A percentile compares a stretch with the other conserved stretches of the same genome.
These are phyloP conservation scores for Charanyca ferruginea DNA, from an alignment of 2,888 invertebrate species.

Conservation along the genomic window DNA sequence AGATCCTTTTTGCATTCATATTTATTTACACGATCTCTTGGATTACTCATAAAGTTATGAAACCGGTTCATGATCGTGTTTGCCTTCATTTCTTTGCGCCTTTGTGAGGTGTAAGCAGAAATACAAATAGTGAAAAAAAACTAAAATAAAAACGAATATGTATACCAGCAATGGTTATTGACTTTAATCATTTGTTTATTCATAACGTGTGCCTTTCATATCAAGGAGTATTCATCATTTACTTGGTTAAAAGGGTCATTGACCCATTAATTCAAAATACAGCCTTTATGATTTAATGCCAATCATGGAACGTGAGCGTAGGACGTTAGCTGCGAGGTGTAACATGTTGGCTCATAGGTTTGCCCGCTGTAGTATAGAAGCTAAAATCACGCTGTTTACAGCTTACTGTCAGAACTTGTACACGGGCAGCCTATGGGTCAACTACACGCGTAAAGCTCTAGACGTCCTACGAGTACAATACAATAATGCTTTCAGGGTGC, in stretches of 20 bases:
- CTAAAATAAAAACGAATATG: not conserved
- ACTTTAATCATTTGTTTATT: not conserved
- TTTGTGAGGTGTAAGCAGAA: slow-evolving; percentile 10
- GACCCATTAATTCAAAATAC: not conserved
- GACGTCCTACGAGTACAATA: too few species aligned
- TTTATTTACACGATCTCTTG: slow-evolving; percentile 30
- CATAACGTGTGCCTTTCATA: not conserved
- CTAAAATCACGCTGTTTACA: too few species aligned
- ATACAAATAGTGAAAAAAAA: not conserved
- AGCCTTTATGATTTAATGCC: too few species aligned
- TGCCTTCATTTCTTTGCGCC: slow-evolving; percentile 15
- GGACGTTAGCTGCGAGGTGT: too few species aligned
- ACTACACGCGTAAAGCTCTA: too few species aligned
- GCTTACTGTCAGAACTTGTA: too few species aligned
- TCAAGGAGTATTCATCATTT: not conserved
- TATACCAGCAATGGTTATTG: not conserved
- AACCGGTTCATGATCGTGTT: slow-evolving; percentile 46
- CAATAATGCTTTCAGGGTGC: too few species aligned
- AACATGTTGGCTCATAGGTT: too few species aligned
- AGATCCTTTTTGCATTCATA: slow-evolving; percentile 47
- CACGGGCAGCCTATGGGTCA: too few species aligned
- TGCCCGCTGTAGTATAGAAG: too few species aligned
- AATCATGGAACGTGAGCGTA: too few species aligned
- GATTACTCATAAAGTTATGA: slow-evolving; percentile 54
- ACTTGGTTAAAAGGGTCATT: not conserved